phyloP scores from a whole-genome alignment of 1,140 invertebrate genomes.

The Drosophila kepulauana region DNA sequence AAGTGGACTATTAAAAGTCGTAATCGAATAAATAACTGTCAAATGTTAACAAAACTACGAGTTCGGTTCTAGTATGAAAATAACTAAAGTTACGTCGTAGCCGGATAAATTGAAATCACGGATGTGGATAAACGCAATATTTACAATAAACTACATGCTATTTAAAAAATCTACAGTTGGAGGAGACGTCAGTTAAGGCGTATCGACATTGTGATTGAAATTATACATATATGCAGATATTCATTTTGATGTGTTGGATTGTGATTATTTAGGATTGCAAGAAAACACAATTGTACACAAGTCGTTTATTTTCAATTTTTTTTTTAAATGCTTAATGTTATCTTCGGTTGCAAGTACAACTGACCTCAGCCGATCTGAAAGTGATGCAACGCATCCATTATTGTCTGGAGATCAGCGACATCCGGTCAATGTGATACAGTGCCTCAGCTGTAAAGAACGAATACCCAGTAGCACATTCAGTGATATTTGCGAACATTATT shows the following conservation, averaged over 20 bases:
- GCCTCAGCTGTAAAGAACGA: slow-evolving; percentile 55
- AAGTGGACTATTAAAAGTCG: neutral
- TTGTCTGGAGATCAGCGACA: slow-evolving; percentile 59
- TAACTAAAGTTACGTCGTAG: too few relatives aligned
- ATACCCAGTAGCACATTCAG: slow-evolving; percentile 53
- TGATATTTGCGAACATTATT: slow-evolving; percentile 71
- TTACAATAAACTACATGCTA: too few relatives aligned
- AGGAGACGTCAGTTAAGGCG: too few relatives aligned
- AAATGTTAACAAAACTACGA: neutral
- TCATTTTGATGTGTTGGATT: neutral
- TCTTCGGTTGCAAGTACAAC: neutral
- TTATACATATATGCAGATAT: too few relatives aligned
- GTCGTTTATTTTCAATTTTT: neutral
- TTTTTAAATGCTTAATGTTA: neutral
- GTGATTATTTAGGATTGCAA: neutral
- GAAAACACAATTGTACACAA: neutral
- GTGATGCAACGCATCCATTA: slow-evolving; percentile 72
- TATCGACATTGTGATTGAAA: too few relatives aligned
- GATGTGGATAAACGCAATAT: too few relatives aligned
- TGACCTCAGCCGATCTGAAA: slow-evolving; percentile 54
- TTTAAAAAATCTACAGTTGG: too few relatives aligned
- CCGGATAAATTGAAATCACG: too few relatives aligned
- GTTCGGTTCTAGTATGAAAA: too few relatives aligned
- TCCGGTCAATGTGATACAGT: slow-evolving; percentile 51
- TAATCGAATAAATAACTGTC: slow-evolving; percentile 2